Evolutionary conservation across 2,113 vertebrate genomes (phyloP).

Genomic region (Grammomys dolichurus): DNA sequence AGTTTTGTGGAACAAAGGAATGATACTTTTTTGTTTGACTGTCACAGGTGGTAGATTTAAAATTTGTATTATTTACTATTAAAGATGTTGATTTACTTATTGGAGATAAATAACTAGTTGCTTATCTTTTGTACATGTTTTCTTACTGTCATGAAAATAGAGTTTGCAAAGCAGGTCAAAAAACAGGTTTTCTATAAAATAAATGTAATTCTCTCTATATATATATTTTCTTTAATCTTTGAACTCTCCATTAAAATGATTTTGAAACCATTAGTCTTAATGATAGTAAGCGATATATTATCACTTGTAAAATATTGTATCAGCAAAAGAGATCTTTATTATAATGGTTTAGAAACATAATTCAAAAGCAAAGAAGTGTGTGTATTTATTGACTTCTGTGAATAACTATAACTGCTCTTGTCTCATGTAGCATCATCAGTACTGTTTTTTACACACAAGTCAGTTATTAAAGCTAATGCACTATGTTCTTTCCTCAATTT

Average conservation of each 20-base stretch:
- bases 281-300: background rate
- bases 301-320: background rate
- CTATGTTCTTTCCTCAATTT: background rate
- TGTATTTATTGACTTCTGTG: background rate
- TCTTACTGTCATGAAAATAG: background rate
- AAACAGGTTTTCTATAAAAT: background rate
- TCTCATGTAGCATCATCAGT: background rate
- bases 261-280: background rate
- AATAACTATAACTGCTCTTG: background rate
- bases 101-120: background rate
- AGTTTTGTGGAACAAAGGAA: background rate
- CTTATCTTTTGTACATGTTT: conserved; percentile 10
- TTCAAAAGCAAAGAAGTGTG: background rate
- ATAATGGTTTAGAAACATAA: background rate
- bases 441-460: background rate
- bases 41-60: background rate
- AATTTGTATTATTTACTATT: background rate
- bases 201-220: background rate
- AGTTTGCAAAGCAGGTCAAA: background rate
- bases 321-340: background rate
- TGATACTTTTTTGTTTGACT: background rate
- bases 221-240: background rate
- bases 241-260: background rate
- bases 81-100: background rate
- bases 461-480: background rate